Evolutionary conservation across 2,888 invertebrate genomes (phyloP), one percentile per base, ranked within the genome.

Genomic region (Pristionchus exspectatus): DNA sequence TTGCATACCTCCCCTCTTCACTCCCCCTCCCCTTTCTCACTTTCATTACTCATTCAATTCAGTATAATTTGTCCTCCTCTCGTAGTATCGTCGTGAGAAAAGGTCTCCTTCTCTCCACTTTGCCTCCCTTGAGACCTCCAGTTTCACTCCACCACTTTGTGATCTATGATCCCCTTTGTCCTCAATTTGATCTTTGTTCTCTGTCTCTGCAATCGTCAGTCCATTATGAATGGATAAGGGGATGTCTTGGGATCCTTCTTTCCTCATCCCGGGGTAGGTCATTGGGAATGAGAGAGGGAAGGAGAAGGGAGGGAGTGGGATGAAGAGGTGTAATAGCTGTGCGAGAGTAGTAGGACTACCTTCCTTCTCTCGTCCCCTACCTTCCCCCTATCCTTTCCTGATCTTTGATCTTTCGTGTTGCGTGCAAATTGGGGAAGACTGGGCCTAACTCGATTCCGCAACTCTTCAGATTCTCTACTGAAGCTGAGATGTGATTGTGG

Each of bases 31-130:
- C 30, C 27, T 50, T 44, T 38, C 24, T 10, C 27, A 27, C 81
- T 81, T n/a, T 81, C 81, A 81, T 81, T 81, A 81, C 81, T 81
- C 81, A 81, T 81, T 81, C 81, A 50, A 81, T 81, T 81, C 81
- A 27, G 50, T 81, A 81, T 81, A 81, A 50, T 81, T 81, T 81
- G 81, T 81, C 81, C n/a, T 81, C 38, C 74, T 77, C 18, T 54
- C 24, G 21, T 24, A 50, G 44, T 77, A 33, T 72, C 33, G 16
- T 74, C 74, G 74, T 74, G 74, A 74, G 74, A 74, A 74, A 74
- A 74, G 74, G 74, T 74, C 74, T 74, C 74, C 81, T 27, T 81
- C 54, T 72, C 77, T 72, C 77, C 9, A 9, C 77, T 30, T 81
- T 77, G 24, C 9, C 44, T 44, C 81, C 81, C 81, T 18, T 81